phyloP scores from a whole-genome alignment of 2,113 vertebrate genomes.

The Entelurus aequoreus region DNA sequence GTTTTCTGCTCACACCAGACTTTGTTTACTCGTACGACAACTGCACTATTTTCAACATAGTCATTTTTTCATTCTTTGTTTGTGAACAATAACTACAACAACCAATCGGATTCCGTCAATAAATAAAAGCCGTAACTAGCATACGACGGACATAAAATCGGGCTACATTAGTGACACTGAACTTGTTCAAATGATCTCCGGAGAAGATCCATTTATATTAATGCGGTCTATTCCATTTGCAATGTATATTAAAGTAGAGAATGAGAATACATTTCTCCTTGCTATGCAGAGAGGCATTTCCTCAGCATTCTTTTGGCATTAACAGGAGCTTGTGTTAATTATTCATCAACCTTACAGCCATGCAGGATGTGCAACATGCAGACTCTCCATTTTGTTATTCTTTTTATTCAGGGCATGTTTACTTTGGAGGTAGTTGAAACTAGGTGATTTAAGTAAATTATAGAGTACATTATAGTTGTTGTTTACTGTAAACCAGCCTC shows the following conservation, averaged over 20 bases:
- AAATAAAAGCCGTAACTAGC: conserved; percentile 9
- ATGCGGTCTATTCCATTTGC: conserved; percentile 55
- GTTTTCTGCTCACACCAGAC: too few relatives aligned
- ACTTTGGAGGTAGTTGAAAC: conserved; percentile 13
- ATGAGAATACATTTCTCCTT: conserved; percentile 54
- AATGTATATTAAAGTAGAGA: conserved; percentile 69
- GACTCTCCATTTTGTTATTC: conserved; percentile 22
- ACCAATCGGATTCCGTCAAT: neutral
- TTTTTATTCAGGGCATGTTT: conserved; percentile 15
- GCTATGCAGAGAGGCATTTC: conserved; percentile 45
- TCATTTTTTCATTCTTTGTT: too few relatives aligned
- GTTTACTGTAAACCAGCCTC: neutral
- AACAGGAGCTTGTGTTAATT: conserved; percentile 55
- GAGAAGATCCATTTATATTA: conserved; percentile 69
- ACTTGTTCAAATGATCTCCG: conserved; percentile 55
- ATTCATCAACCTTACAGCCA: conserved; percentile 53
- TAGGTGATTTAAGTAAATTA: conserved; percentile 10
- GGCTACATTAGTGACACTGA: conserved; percentile 45
- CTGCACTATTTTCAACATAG: too few relatives aligned
- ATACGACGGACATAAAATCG: conserved; percentile 33
- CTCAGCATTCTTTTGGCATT: conserved; percentile 46
- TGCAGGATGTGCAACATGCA: conserved; percentile 41
- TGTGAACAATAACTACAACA: neutral
- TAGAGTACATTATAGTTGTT: neutral
- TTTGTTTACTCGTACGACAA: too few relatives aligned